phyloP scores from a whole-genome alignment of 2,113 vertebrate genomes.

The Sapayoa aenigma region DNA sequence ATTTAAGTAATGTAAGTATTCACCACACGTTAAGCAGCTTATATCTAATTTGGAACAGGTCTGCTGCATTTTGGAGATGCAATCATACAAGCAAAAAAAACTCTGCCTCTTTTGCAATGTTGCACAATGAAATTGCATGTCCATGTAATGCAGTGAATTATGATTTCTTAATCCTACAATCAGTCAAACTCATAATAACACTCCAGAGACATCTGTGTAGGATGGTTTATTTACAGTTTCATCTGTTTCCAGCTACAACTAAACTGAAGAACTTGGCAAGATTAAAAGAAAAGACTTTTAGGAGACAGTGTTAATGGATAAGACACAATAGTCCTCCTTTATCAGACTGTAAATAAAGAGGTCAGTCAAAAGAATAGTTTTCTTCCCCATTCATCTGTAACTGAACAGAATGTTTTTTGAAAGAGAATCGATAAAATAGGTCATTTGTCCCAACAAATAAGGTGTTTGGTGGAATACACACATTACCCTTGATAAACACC shows the following conservation, averaged over 20 bases:
- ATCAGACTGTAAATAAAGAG: conserved; percentile 42
- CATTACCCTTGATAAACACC: conserved; percentile 4
- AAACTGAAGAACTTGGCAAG: not conserved
- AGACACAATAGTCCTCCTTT: not conserved
- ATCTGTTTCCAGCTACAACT: not conserved
- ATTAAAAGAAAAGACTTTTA: not conserved
- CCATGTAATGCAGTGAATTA: not conserved
- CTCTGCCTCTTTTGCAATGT: not conserved
- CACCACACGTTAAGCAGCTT: not conserved
- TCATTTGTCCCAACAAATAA: conserved; percentile 49
- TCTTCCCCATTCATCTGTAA: conserved; percentile 35
- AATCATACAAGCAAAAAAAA: not conserved
- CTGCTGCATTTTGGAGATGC: not conserved
- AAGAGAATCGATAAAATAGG: conserved; percentile 30
- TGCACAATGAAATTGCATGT: not conserved
- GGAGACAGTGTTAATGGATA: not conserved
- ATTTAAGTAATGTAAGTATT: not conserved
- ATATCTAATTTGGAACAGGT: not conserved
- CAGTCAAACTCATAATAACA: not conserved
- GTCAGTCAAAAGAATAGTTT: conserved; percentile 18
- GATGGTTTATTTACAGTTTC: not conserved
- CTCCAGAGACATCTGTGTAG: not conserved
- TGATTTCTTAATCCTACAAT: not conserved
- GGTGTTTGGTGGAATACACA: not conserved
- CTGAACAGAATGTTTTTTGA: conserved; percentile 26